A percentile compares a stretch with the other conserved stretches of the same genome.
phyloP scores from a whole-genome alignment of 2,113 vertebrate species.

The Mus musculus region GRCm39 chr13:87845001-87845500 shows the following conservation, averaged over 20 bases:
- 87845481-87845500: too few relatives aligned
- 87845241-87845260: not conserved
- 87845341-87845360: too few relatives aligned
- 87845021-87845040: not conserved
- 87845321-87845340: not conserved
- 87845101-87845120: not conserved
- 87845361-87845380: too few relatives aligned
- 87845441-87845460: too few relatives aligned
- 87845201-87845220: not conserved
- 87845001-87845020: not conserved
- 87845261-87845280: not conserved
- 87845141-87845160: not conserved
- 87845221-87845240: not conserved
- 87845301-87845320: not conserved
- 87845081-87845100: not conserved
- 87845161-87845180: not conserved
- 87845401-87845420: too few relatives aligned
- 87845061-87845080: too few relatives aligned
- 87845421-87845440: too few relatives aligned
- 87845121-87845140: not conserved
- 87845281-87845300: not conserved
- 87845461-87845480: too few relatives aligned
- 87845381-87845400: too few relatives aligned
- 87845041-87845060: fast-evolving
- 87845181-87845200: not conserved